phyloP scores from a whole-genome alignment of 2,797 vertebrate species.

The Takifugu rubripes region DNA sequence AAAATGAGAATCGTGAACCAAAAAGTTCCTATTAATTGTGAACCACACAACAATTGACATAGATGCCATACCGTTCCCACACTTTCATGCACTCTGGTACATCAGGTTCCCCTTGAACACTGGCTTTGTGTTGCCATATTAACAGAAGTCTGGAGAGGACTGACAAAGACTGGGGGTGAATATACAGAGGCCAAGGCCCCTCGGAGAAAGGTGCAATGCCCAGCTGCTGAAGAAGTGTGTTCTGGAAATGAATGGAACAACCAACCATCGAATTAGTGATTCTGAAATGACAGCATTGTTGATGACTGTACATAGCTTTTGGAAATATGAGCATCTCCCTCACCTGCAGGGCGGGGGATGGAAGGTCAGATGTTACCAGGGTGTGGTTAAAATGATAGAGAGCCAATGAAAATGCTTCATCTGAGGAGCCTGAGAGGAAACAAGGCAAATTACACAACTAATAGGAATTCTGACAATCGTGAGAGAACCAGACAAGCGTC shows the following conservation, averaged over 20 bases:
- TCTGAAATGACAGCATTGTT: background rate
- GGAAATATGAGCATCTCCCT: constrained; percentile 1
- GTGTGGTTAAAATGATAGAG: constrained; percentile 98
- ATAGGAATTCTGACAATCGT: background rate
- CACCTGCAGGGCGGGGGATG: constrained; percentile 93
- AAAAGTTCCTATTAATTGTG: too few relatives aligned
- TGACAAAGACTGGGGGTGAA: constrained; percentile 93
- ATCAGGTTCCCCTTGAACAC: constrained; percentile 88
- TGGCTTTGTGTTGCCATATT: constrained; percentile 97
- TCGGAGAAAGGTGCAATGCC: constrained; percentile 94
- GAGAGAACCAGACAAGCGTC: background rate
- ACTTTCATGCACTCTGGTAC: constrained; percentile 96
- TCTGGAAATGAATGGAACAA: constrained; percentile 76
- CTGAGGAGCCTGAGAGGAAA: constrained; percentile 81
- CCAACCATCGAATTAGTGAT: background rate
- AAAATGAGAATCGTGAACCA: too few relatives aligned
- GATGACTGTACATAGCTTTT: background rate
- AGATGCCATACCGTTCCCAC: constrained; percentile 89
- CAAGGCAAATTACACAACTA: background rate
- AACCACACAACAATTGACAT: background rate
- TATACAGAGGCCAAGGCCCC: constrained; percentile 95
- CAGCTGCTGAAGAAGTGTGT: constrained; percentile 91
- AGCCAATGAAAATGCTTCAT: constrained; percentile 94
- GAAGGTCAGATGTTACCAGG: constrained; percentile 94
- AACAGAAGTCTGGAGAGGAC: constrained; percentile 93